Base-by-base conservation (phyloP, 2,797 vertebrate species). In the Helostoma temminkii region DNA sequence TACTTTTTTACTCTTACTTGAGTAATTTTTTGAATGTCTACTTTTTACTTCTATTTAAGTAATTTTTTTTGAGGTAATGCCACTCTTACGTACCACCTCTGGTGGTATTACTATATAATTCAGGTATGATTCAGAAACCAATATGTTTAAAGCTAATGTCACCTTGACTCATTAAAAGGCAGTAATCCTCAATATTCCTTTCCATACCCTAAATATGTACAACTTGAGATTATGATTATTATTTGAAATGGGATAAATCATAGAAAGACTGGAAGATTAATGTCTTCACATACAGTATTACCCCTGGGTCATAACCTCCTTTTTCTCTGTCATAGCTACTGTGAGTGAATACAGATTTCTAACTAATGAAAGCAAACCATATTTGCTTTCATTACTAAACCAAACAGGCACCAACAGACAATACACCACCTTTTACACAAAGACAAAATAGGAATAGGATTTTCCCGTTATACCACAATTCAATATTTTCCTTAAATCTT, bases 301-400 rank as follows among this genome's bases (percentile, higher is more conserved):
- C 74, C 78, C 61, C 55, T 22, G 42, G 82, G 78, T 54, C 47
- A 76, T 41, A 58, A 43, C 67, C 50, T 46, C 49, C 39, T 52
- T 70, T 63, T 24, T 70, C 69, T 41, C 39, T 71, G 68, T 65
- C 63, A 63, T 42, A 43, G 71, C 1, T 16, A 58, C 47, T 54
- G 52, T 80, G 80, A 85, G 69, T 73, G 80, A 83, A 76, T 74
- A 62, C 57, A 49, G 39, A 48, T 60, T 49, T 22, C 36, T 26
- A 58, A 66, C 70, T 86, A 82, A 76, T 72, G 52, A 77, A 83
- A 56, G 67, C 55, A 76, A 88, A 82, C 66, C 82, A 68, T 71
- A n/a, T n/a, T n/a, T n/a, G n/a, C n/a, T n/a, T n/a, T n/a, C n/a
- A n/a, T n/a, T n/a, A n/a, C n/a, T n/a, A n/a, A n/a, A n/a, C n/a